Base-by-base conservation (phyloP, 2,888 invertebrate species). In the Stegana nigrithorax region DNA sequence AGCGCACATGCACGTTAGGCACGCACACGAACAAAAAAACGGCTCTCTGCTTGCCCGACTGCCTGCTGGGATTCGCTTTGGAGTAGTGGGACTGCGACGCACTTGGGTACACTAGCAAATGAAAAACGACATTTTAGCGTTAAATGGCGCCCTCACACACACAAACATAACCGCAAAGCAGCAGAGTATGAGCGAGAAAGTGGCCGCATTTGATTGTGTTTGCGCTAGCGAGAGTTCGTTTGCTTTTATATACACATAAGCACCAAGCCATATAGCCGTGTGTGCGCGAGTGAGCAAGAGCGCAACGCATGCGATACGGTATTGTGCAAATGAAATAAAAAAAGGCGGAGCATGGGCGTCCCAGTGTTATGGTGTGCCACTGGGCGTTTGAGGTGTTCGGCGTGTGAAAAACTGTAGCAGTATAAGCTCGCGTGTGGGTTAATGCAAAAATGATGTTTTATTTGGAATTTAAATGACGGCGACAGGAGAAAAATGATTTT, bases 311-410 rank as follows among this genome's bases (percentile, higher is more conserved):
- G 63, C 67, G 60, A 32, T 60, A 7, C 44, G 60, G 26, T 5
- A 50, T 23, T 56, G 19, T 59, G 50, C 36, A 51, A 12, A 32
- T 5, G 32, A n/a, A 32, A 32, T 14, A 10, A n/a, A 36, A 4
- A 36, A 76, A 81, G 81, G 81, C 81, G 81, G 81, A 78, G 82
- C 81, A 81, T 80, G 82, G 78, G 81, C 72, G 69, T 71, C 64
- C 50, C 66, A 67, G 63, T 62, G 67, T 65, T 65, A 62, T 39
- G 62, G 57, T 67, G 64, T 67, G 67, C 64, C 68, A 62, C 64
- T 67, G 66, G 69, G 67, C 66, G 67, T 73, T 69, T 62, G 39
- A 14, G 19, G 14, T 26, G 23, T 45, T 7, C 8, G 21, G 5
- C 21, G 7, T 19, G 2, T 2, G 8, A 7, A 45, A 32, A 36